These are phyloP conservation scores for Acrossocheilus wenchowensis DNA, from an alignment of 2,797 vertebrate species.

Conservation along the genomic window DNA sequence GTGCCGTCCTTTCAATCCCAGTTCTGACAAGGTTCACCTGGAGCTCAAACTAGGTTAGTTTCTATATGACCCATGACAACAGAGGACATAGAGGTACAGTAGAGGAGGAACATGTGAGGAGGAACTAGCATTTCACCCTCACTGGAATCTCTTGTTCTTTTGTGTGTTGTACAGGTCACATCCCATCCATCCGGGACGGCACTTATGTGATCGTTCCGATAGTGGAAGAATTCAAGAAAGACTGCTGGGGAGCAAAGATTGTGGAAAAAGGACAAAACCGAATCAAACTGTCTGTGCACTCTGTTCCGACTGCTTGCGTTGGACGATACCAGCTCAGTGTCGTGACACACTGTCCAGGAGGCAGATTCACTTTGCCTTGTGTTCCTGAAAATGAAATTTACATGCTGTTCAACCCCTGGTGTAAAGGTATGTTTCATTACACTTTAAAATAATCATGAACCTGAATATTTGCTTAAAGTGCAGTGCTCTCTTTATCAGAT, in stretches of 20 bases:
- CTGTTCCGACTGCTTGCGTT: slow-evolving; percentile 71
- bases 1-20: slow-evolving; percentile 75
- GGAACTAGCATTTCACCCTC: too few species aligned
- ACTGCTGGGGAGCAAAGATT: slow-evolving; percentile 81
- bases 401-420: neutral
- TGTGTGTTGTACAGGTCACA: too few species aligned
- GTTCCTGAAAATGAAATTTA: slow-evolving; percentile 31
- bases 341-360: slow-evolving; percentile 71
- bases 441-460: too few species aligned
- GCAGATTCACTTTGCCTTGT: slow-evolving; percentile 54
- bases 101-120: too few species aligned
- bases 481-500: too few species aligned
- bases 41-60: slow-evolving; percentile 82
- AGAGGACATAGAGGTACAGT: too few species aligned
- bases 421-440: too few species aligned
- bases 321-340: slow-evolving; percentile 70
- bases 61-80: neutral
- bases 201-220: too few species aligned
- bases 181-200: too few species aligned
- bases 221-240: slow-evolving; percentile 69
- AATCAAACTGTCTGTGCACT: too few species aligned
- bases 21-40: slow-evolving; percentile 78
- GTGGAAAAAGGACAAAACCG: slow-evolving; percentile 45
- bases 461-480: too few species aligned
- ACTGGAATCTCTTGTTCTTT: too few species aligned